Base-by-base conservation (phyloP, 2,797 vertebrate species). In the Epinephelus coioides region DNA sequence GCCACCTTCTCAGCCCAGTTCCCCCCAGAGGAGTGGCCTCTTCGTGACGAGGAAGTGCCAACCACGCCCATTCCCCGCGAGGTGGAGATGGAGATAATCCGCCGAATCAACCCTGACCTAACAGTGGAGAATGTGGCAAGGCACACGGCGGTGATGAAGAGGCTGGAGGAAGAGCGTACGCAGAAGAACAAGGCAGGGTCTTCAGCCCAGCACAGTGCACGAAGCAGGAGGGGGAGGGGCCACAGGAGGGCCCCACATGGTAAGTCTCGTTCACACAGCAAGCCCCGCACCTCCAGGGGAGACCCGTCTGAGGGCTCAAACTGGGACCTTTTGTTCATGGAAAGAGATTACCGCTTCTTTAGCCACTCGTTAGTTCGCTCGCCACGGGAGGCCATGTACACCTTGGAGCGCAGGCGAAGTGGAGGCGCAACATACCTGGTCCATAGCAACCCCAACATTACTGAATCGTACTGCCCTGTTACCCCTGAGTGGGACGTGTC, bases 401-500 rank as follows among this genome's bases (percentile, higher is more conserved):
- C 98, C 65, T 94, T 99, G 85, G 98, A 99, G 78, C 97, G 97
- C 87, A 96, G 97, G 71, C 90, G 95, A 27, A 94, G 94, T 44
- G 95, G 94, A 17, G 95, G 94, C 4, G 97, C 97, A 38, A 97
- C 97, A 73, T 99, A 98, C 88, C 94, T 99, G 82, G 97, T 98
- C 91, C 98, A 98, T 83, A 98, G 97, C 94, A 99, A 95, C 91
- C 95, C 98, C 46, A 98, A 96, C 78, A 95, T 98, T 89, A 96
- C 98, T 6, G 98, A 99, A 93, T 97, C 98, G 27, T 96, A 97
- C 92, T 98, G 98, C 95, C 98, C 98, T 61, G 96, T 99, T 92
- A 97, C 98, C 5, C 98, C 98, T 0, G 98, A 99, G 88, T 99
- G 98, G 98, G 98, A 99, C 1, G 98, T 99, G 81, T 99, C 98